Evolutionary conservation across 2,797 vertebrate genomes (phyloP).

Genomic region (Mormyrops boulengeri): DNA sequence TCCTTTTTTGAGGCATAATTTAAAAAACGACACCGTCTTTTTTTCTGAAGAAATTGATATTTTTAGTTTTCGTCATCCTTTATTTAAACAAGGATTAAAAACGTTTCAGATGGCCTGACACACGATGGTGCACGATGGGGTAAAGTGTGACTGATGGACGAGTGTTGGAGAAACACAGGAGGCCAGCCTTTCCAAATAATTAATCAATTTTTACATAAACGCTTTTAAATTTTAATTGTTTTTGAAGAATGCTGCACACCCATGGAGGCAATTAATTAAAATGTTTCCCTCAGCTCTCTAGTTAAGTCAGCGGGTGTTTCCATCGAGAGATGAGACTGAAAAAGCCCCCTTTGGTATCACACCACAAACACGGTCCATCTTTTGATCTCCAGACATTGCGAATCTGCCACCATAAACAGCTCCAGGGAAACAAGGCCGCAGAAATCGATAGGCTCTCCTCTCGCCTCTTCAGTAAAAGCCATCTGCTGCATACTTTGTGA

Average conservation of each 20-base stretch:
- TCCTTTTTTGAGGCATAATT: not conserved
- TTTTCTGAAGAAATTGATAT: not conserved
- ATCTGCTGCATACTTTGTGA: not conserved
- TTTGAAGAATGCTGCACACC: constrained; percentile 9
- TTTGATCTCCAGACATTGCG: not conserved
- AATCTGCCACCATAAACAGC: not conserved
- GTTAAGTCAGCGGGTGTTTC: not conserved
- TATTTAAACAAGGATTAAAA: constrained; percentile 15
- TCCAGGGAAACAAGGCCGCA: not conserved
- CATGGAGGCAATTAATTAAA: constrained; percentile 9
- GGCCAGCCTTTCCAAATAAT: not conserved
- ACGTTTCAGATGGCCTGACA: not conserved
- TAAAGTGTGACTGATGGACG: not conserved
- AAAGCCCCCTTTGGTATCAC: not conserved
- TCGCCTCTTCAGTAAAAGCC: not conserved
- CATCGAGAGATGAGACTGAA: not conserved
- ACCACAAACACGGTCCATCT: not conserved
- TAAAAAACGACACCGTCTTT: constrained; percentile 6
- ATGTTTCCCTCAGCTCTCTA: not conserved
- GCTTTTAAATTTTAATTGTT: constrained; percentile 1
- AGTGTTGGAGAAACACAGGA: not conserved
- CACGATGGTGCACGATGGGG: not conserved
- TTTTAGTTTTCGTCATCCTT: constrained; percentile 11
- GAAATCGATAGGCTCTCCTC: not conserved
- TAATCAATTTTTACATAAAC: not conserved